These are phyloP conservation scores for Andrena marginata DNA, from an alignment of 2,888 invertebrate genomes.

Conservation along the genomic window DNA sequence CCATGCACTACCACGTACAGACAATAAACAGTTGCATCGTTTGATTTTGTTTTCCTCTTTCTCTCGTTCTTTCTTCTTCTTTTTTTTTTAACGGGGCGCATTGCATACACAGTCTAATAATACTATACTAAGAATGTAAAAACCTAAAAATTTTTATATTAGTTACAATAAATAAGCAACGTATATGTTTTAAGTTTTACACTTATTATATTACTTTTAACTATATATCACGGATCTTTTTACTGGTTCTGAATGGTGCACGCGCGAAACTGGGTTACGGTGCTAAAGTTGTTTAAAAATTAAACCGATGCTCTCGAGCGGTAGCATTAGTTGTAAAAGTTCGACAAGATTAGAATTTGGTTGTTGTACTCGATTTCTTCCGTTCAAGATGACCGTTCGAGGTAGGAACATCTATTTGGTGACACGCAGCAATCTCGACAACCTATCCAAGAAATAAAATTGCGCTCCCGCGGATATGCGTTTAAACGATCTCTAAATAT, in stretches of 20 bases:
- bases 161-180: constrained; percentile 81
- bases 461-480: constrained; percentile 57
- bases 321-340: constrained; percentile 22
- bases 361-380: constrained; percentile 62
- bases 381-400: constrained; percentile 57
- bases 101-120: constrained; percentile 68
- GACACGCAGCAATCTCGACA: constrained; percentile 36
- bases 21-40: neutral
- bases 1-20: neutral
- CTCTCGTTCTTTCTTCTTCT: neutral
- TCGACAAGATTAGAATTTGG: constrained; percentile 61
- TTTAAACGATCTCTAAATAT: constrained; percentile 44
- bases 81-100: constrained; percentile 50
- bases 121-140: constrained; percentile 76
- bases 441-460: constrained; percentile 51
- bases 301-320: constrained; percentile 43
- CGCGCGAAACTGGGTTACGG: constrained; percentile 51
- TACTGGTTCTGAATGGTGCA: constrained; percentile 79
- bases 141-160: constrained; percentile 77
- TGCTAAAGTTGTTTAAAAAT: constrained; percentile 53
- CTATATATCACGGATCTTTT: constrained; percentile 80
- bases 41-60: neutral
- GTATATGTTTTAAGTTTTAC: constrained; percentile 76
- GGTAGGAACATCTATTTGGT: constrained; percentile 63
- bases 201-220: constrained; percentile 74